phyloP scores from a whole-genome alignment of 2,113 vertebrate genomes.

The Heptranchias perlo region DNA sequence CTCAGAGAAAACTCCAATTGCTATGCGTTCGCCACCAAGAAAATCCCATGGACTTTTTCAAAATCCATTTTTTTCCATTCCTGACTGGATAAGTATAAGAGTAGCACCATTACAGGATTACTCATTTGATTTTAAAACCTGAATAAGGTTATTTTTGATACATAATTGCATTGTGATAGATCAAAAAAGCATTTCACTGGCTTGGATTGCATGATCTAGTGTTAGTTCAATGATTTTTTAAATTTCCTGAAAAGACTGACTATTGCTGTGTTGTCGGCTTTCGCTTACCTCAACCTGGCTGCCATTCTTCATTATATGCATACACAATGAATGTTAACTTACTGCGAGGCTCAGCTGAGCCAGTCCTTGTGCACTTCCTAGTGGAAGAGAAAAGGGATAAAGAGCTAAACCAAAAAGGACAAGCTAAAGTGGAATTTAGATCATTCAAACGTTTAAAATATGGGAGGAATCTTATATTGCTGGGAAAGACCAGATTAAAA shows the following conservation, averaged over 20 bases:
- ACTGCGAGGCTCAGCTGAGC: neutral
- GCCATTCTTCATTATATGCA: neutral
- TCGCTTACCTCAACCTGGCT: neutral
- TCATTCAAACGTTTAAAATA: neutral
- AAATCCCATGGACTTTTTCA: neutral
- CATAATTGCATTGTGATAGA: neutral
- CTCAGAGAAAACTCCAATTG: no score
- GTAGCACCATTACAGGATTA: neutral
- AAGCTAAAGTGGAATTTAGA: neutral
- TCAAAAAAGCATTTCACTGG: no score
- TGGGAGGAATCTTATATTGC: neutral
- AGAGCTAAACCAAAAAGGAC: neutral
- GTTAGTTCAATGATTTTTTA: no score
- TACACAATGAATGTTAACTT: neutral
- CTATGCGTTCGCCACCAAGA: neutral
- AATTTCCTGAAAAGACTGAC: no score
- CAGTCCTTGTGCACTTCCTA: neutral
- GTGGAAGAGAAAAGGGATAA: neutral
- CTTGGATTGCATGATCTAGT: no score
- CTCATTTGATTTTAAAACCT: neutral
- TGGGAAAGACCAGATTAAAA: no score
- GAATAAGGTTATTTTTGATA: neutral
- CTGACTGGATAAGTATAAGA: neutral
- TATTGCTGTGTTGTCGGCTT: neutral
- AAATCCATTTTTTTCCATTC: neutral